Evolutionary conservation across 1,140 invertebrate genomes (phyloP).

Genomic region (Caenorhabditis elegans): WBcel235 BX284604.4:15017001-15017500

Average conservation of each 20-base stretch:
- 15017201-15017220: slow-evolving; percentile 1
- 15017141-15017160: not conserved
- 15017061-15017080: not conserved
- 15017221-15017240: slow-evolving; percentile 23
- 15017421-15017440: too few species aligned
- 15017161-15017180: not conserved
- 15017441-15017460: too few species aligned
- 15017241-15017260: not conserved
- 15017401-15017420: too few species aligned
- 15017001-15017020: too few species aligned
- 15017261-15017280: too few species aligned
- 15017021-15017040: not conserved
- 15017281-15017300: not conserved
- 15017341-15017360: not conserved
- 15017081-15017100: not conserved
- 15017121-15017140: slow-evolving; percentile 6
- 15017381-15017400: not conserved
- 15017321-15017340: too few species aligned
- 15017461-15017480: too few species aligned
- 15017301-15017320: not conserved
- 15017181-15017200: slow-evolving; percentile 30
- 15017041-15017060: not conserved
- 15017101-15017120: not conserved
- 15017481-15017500: too few species aligned
- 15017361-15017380: not conserved